Base-by-base conservation (phyloP, 2,888 invertebrate species). In the Bhutanitis thaidina region DNA sequence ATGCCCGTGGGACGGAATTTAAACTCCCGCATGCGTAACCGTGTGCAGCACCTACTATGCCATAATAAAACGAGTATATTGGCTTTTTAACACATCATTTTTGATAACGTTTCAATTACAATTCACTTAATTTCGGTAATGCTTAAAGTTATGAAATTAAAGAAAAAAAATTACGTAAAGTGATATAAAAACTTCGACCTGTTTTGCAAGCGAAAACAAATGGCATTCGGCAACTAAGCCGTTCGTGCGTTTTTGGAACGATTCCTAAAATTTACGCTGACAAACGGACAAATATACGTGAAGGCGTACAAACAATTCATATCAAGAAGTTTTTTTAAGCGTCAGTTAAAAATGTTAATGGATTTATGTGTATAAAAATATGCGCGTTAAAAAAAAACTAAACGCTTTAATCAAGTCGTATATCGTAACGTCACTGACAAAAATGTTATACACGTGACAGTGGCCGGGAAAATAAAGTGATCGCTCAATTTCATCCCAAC, bases 311-410 rank as follows among this genome's bases (percentile, higher is more conserved):
- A 20, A 37, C 43, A 49, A 49, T 49, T 38, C 43, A 43, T 29
- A 38, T 43, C 16, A 13, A 49, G 36, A 13, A 14, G 30, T 41
- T 29, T 9, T 43, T 15, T 43, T 36, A 15, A 10, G n/a, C 36
- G 41, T 49, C 49, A 41, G 15, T 41, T 49, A 36, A 29, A 38
- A 49, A 49, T 49, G 29, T 29, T 41, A 41, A 41, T 49, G 49
- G 41, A 49, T 37, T 43, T 49, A 49, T 41, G 29, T 36, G 48
- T 29, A 35, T 35, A 40, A 40, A 47, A 30, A 20, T 39, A 13
- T 39, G 39, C 39, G 8, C 14, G 36, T 36, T n/a, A 35, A 25
- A 29, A 27, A 27, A 37, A 12, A 15, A 13, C 15, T 36, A 15
- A 37, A 16, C 36, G 30, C 38, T 38, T 45, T 32, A 46, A 45